These are phyloP conservation scores for Gortyna flavago DNA, from an alignment of 2,888 invertebrate species.

Conservation along the genomic window DNA sequence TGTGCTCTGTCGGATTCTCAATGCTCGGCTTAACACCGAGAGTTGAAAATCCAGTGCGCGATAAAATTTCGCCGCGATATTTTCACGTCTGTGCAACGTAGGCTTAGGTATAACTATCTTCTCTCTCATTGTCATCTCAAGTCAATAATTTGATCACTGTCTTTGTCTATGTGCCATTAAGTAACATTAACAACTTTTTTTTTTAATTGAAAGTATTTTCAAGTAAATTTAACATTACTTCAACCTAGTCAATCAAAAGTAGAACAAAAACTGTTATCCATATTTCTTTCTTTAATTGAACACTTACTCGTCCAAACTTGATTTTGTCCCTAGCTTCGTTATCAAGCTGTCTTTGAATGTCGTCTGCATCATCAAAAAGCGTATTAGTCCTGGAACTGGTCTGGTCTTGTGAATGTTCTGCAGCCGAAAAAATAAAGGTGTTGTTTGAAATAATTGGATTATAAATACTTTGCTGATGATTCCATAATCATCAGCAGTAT, in stretches of 20 bases:
- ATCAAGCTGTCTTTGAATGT: constrained; percentile 84
- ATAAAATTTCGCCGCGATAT: too few species aligned
- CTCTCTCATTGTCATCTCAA: neutral
- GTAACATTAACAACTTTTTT: neutral
- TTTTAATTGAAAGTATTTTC: neutral
- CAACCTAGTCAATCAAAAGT: neutral
- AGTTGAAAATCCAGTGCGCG: too few species aligned
- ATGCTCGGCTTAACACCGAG: too few species aligned
- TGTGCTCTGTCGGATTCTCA: too few species aligned
- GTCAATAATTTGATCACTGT: neutral
- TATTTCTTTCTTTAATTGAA: neutral
- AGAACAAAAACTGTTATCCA: neutral
- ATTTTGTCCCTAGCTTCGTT: constrained; percentile 82
- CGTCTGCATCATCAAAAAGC: constrained; percentile 84
- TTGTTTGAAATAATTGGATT: neutral
- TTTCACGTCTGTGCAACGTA: too few species aligned
- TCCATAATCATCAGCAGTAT: too few species aligned
- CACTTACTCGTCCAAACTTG: constrained; percentile 76
- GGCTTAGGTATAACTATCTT: too few species aligned
- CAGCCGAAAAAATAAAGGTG: neutral
- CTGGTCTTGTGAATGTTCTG: constrained; percentile 75
- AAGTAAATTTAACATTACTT: neutral
- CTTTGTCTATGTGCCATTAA: neutral
- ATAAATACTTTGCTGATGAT: neutral
- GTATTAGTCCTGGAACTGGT: constrained; percentile 81